Evolutionary conservation across 2,888 invertebrate species (phyloP), one percentile per base, ranked within the genome.

Genomic region (Meteorus colon): DNA sequence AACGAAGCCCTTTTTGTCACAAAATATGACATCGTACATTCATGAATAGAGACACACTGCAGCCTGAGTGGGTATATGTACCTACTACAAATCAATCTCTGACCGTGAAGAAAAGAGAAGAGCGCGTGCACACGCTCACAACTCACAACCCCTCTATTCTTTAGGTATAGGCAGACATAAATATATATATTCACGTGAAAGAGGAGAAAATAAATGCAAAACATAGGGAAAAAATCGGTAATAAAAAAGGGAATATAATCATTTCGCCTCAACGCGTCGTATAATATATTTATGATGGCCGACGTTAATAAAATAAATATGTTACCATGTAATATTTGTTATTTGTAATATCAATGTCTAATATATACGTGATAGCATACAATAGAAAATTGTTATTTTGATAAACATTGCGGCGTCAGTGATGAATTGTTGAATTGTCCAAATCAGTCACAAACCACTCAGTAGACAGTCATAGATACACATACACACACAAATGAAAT

Each of bases 21-120:
- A 60, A 73, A 65, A 51, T 31, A 73, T 24, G 31, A 66, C 59
- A 31, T 72, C n/a, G 55, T 55, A 55, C 6, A 37, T 68, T 73
- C 60, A 67, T 59, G 16, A 19, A 62, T 72, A 48, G 60, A 66
- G 29, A 45, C 41, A 4, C 60, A 48, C 16, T 72, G 63, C 71
- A 75, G 67, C 72, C 72, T 24, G 72, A 72, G 34, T 72, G 60
- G 62, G 60, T 65, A 41, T 45, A 41, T 71, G 71, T 63, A 72
- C 63, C 31, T 70, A 66, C 34, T 70, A 66, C 34, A 70, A 80
- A 81, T 80, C 77, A 80, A 79, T 81, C 76, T 70, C 77, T 75
- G 74, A 75, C 72, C 76, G 62, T 76, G 76, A 76, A 76, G 72
- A 76, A 72, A 65, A 70, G 48, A 51, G 72, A 73, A 63, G 73